Evolutionary conservation across 2,113 vertebrate species (phyloP), one percentile per base, ranked within the genome.

Genomic region (Equus quagga): DNA sequence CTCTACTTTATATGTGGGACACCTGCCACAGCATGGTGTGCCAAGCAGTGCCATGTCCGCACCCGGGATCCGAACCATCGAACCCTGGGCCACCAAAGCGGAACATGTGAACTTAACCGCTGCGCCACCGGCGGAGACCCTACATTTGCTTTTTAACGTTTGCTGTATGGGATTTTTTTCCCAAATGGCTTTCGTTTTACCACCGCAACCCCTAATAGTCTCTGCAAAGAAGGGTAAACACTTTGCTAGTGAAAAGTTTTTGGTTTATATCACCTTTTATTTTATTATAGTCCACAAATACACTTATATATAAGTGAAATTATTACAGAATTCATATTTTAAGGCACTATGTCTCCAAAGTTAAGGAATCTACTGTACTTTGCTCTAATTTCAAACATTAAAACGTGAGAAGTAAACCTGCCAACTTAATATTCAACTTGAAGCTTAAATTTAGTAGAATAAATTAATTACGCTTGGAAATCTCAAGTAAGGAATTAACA

Each of bases 331-430:
- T 46, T 88, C n/a, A 41, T 70, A 69, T 76, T 83, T 97, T 90
- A 96, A 75, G 72, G 64, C 44, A 51, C 62, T 11, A 64, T 41
- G 56, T 83, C 21, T 72, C 69, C 64, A 13, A 98, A 87, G 5
- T 54, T 67, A 33, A 97, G 93, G 95, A 94, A 46, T 46, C 78
- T 95, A 56, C 65, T 60, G 94, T 86, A 89, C 91, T 85, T 28
- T 89, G 23, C 88, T 92, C 89, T 97, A 91, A 98, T 93, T 94
- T 97, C 80, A 98, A 96, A 98, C 98, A 99, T 98, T 98, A 98
- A 98, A 98, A 99, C 98, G 98, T 97, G 97, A 98, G 89, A 97
- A 91, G 95, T 62, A 97, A 98, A 82, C 33, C 23, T 10, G 9
- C 13, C 69, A 79, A 60, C 14, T 94, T 88, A 18, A 98, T 96